These are phyloP conservation scores for Drosophila kanekoi DNA, from an alignment of 2,888 invertebrate species.

Conservation along the genomic window DNA sequence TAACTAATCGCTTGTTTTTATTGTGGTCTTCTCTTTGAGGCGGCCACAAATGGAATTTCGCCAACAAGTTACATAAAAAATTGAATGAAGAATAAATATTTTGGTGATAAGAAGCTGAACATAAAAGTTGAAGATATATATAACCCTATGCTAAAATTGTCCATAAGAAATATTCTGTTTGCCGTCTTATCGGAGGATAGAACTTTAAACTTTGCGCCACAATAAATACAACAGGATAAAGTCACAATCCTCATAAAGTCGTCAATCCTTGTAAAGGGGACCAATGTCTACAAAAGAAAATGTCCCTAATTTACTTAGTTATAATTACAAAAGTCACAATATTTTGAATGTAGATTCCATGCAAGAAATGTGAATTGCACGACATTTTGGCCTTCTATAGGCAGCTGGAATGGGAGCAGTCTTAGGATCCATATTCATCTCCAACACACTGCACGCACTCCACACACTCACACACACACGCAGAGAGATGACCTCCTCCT, in stretches of 20 bases:
- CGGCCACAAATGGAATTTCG: conserved; percentile 4
- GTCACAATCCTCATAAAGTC: too few species aligned
- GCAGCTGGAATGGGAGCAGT: conserved; percentile 6
- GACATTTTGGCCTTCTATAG: not conserved
- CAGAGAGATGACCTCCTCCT: conserved; percentile 32
- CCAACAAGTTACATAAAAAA: not conserved
- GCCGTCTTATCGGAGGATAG: too few species aligned
- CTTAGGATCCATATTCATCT: conserved; percentile 16
- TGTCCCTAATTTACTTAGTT: not conserved
- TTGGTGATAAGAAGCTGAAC: not conserved
- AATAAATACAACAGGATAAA: too few species aligned
- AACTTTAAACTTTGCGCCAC: too few species aligned
- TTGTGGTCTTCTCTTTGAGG: not conserved
- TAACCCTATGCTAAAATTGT: too few species aligned
- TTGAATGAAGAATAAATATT: not conserved
- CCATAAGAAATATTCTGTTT: too few species aligned
- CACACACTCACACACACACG: not conserved
- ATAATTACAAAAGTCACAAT: conserved; percentile 6
- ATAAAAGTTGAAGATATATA: not conserved
- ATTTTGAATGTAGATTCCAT: conserved; percentile 13
- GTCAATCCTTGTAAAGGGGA: too few species aligned
- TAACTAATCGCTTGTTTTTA: conserved; percentile 35
- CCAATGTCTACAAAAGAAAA: too few species aligned
- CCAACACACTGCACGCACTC: conserved; percentile 51
- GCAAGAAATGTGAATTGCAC: not conserved